Evolutionary conservation across 2,797 vertebrate species (phyloP), one percentile per base, ranked within the genome.

Genomic region (Toxotes lorentzi): DNA sequence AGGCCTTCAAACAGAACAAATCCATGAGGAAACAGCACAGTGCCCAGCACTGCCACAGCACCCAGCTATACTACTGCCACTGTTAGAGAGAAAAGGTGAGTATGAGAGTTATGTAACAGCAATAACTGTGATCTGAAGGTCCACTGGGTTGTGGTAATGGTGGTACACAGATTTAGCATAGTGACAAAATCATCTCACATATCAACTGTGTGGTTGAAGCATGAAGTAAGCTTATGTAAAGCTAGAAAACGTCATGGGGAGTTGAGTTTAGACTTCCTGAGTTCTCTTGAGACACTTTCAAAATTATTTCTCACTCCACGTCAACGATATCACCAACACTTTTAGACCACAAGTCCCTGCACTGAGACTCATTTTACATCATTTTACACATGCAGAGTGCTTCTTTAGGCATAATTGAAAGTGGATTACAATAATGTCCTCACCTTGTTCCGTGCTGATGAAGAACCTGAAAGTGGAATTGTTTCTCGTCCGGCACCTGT

Each of bases 161-260:
- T 48, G 27, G 19, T n/a, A n/a, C 21, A 54, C 38, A 73, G 68
- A 45, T 70, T 81, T 59, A 68, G 21, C 40, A 19, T 43, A 21
- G 56, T 48, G 66, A 30, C 7, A 73, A 70, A 72, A 63, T 47
- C 10, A 41, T 56, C 34, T 64, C 16, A 65, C 62, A 69, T 66
- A 63, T 24, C 47, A 69, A 11, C n/a, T 3, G 2, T 32, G 35
- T 12, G 56, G 50, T 50, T 50, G 27, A 60, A 45, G 23, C 12
- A n/a, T 40, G 38, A 32, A 5, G 27, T 4, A 30, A 6, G 11
- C 27, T 21, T 32, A 2, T 43, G 38, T 34, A 43, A 45, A 68
- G 51, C 17, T 59, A 54, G 1, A 76, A 66, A 78, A 59, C 73
- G 68, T 64, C 40, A 51, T 10, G 16, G 14, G 14, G 17, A 43